A percentile compares a stretch with the other conserved stretches of the same genome.
phyloP scores from a whole-genome alignment of 30 jellyfish, hydroid and myxozoan genomes.

The Rhopilema esculentum region DNA sequence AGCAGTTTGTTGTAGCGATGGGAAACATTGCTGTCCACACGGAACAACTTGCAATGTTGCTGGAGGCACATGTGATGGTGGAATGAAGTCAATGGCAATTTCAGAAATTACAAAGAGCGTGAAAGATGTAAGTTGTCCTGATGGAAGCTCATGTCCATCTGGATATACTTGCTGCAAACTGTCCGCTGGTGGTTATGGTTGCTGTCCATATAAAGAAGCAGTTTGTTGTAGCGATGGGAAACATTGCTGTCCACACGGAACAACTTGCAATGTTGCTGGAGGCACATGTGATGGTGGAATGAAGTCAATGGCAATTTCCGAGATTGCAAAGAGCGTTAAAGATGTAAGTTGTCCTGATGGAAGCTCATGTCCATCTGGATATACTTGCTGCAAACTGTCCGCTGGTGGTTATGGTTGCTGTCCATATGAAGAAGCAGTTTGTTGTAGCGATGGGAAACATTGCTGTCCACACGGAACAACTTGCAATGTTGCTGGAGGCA shows the following conservation, averaged over 20 bases:
- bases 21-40: constrained; percentile 76
- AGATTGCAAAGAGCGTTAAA: not conserved
- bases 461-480: constrained; percentile 74
- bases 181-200: constrained; percentile 61
- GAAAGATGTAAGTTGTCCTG: constrained; percentile 56
- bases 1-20: constrained; percentile 84
- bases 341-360: constrained; percentile 33
- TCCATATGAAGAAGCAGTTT: constrained; percentile 64
- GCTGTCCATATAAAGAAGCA: constrained; percentile 70
- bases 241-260: constrained; percentile 74
- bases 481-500: not conserved
- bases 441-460: constrained; percentile 68
- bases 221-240: constrained; percentile 70
- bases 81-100: not conserved
- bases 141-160: constrained; percentile 53
- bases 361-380: constrained; percentile 59
- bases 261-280: constrained; percentile 25
- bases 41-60: constrained; percentile 59
- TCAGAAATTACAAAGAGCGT: not conserved
- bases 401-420: constrained; percentile 63
- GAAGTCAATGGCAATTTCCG: not conserved
- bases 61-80: constrained; percentile 16
- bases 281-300: not conserved
- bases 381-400: constrained; percentile 59
- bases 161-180: constrained; percentile 64